These are phyloP conservation scores for Lasioglossum vierecki DNA, from an alignment of 2,888 invertebrate genomes.

Conservation along the genomic window DNA sequence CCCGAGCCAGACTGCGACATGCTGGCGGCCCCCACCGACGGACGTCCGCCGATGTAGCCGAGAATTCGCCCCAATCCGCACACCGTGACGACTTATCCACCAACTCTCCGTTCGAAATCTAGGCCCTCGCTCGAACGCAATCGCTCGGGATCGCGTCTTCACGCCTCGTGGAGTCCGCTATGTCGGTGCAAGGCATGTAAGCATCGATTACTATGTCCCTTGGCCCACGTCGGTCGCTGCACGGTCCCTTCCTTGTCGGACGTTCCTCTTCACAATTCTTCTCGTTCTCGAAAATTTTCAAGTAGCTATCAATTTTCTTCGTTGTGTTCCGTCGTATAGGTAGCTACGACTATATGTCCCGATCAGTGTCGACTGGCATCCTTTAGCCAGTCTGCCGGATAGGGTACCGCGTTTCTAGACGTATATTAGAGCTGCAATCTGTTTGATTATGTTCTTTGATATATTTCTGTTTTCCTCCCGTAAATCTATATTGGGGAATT, in stretches of 20 bases:
- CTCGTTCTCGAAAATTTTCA: not conserved
- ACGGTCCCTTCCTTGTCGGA: not conserved
- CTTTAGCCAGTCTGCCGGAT: not conserved
- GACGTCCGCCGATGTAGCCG: slow-evolving; percentile 83
- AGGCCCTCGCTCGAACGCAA: slow-evolving; percentile 36
- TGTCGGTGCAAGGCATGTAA: slow-evolving; percentile 63
- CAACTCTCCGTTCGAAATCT: slow-evolving; percentile 64
- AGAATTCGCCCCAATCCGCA: slow-evolving; percentile 82
- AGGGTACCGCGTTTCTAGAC: not conserved
- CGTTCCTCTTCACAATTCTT: not conserved
- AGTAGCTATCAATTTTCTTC: not conserved
- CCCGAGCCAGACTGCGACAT: slow-evolving; percentile 81
- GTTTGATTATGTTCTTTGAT: slow-evolving; percentile 2
- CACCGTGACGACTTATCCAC: slow-evolving; percentile 80
- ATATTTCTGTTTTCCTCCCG: not conserved
- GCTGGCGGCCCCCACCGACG: slow-evolving; percentile 82
- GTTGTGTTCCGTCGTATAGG: not conserved
- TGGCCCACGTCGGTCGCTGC: not conserved
- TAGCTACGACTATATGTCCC: not conserved
- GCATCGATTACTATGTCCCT: slow-evolving; percentile 42
- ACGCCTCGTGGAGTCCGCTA: slow-evolving; percentile 38
- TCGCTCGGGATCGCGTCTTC: slow-evolving; percentile 48
- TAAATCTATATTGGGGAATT: slow-evolving; percentile 24
- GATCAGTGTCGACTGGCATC: not conserved
- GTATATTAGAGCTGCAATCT: not conserved